Percentiles rank a stretch among this genome's conserved stretches.
Evolutionary conservation across 23 tunicate species (phyloP).

Genomic region (Clavelina lepadiformis): DNA sequence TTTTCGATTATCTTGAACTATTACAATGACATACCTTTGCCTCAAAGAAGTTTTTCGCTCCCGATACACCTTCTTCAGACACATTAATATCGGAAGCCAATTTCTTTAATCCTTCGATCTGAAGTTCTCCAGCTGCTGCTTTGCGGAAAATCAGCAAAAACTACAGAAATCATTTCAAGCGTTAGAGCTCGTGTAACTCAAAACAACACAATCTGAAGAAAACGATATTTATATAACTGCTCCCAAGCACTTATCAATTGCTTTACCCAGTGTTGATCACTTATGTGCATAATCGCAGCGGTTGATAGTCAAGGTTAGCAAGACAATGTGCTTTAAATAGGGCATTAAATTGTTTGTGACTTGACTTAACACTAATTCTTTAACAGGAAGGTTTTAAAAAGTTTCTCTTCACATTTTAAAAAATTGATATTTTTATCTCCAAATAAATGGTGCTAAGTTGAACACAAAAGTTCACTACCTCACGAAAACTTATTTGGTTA

Average conservation of each 20-base stretch:
- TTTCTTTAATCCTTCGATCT: constrained; percentile 62
- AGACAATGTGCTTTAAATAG: too few relatives aligned
- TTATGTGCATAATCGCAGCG: too few relatives aligned
- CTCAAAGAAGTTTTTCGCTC: constrained; percentile 96
- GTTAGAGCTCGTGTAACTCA: too few relatives aligned
- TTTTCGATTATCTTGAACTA: not conserved
- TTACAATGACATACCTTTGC: constrained; percentile 69
- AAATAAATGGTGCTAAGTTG: too few relatives aligned
- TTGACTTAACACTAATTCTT: too few relatives aligned
- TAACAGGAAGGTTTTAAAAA: not conserved
- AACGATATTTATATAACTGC: too few relatives aligned
- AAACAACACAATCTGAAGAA: too few relatives aligned
- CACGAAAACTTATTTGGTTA: constrained; percentile 69
- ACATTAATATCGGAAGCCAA: constrained; percentile 89
- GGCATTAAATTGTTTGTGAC: too few relatives aligned
- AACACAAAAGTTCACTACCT: constrained; percentile 22
- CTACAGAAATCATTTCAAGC: too few relatives aligned
- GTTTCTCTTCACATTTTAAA: not conserved
- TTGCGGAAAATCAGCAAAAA: constrained; percentile 82
- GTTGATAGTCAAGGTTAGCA: too few relatives aligned
- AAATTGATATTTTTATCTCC: not conserved
- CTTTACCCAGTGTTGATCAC: too few relatives aligned
- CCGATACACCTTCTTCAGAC: constrained; percentile 79
- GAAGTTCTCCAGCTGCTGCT: constrained; percentile 59
- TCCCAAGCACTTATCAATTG: too few relatives aligned